Conservation (phyloP, 2,113 vertebrate species). For the Miniopterus natalensis region DNA sequence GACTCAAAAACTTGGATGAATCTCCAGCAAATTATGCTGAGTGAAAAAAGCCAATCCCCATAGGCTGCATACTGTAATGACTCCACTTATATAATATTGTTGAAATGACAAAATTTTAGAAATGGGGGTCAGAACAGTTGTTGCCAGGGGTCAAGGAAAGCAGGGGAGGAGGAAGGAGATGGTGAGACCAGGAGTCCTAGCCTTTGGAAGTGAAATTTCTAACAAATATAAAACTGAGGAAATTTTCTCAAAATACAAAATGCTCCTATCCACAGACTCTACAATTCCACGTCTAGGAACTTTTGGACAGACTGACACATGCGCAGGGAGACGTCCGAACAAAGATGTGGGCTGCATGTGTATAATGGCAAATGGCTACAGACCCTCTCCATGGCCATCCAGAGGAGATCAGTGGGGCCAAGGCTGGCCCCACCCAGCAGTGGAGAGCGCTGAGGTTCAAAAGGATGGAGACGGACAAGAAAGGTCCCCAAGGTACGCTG, state of each 20-base stretch:
- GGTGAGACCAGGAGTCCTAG: neutral
- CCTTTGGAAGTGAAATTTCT: neutral
- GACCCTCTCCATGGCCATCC: neutral
- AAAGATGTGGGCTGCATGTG: neutral
- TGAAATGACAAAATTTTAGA: conserved; percentile 17
- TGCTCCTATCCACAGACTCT: neutral
- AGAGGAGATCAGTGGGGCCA: neutral
- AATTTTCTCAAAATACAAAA: conserved; percentile 33
- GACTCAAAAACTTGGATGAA: neutral
- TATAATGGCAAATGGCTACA: neutral
- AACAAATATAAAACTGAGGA: neutral
- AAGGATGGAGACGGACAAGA: neutral
- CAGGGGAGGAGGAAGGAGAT: neutral
- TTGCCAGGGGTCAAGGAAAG: neutral
- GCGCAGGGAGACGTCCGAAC: neutral
- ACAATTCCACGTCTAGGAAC: neutral
- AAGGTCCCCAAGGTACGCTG: neutral
- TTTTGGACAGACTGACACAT: neutral
- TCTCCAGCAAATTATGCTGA: neutral
- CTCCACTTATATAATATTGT: neutral
- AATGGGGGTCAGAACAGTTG: neutral
- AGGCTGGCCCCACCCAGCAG: neutral
- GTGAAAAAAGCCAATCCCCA: neutral
- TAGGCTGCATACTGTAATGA: neutral
- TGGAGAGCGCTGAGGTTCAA: neutral